phyloP scores from a whole-genome alignment of 2,888 invertebrate genomes.

The Eucera pruinosa region DNA sequence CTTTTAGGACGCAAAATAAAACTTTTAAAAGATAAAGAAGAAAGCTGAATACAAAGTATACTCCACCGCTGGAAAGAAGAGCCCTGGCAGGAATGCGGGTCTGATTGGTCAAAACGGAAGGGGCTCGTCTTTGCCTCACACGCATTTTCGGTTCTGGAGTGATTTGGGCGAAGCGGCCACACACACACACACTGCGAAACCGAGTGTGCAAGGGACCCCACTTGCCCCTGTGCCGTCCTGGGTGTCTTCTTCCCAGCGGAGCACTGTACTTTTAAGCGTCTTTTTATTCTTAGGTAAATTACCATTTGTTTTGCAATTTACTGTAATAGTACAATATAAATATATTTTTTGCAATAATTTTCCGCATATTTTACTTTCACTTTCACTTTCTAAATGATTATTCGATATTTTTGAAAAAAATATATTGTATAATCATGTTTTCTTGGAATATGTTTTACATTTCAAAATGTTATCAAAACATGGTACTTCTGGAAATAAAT shows the following conservation, averaged over 20 bases:
- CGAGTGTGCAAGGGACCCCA: no score
- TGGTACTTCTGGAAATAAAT: neutral
- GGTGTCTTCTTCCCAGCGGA: no score
- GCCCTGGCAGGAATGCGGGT: no score
- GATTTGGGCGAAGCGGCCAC: no score
- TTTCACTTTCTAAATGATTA: constrained; percentile 7
- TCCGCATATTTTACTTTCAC: constrained; percentile 26
- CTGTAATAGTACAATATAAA: constrained; percentile 49
- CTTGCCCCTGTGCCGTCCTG: no score
- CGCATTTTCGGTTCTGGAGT: no score
- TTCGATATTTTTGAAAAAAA: neutral
- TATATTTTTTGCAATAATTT: constrained; percentile 47
- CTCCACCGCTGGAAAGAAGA: no score
- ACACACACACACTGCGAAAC: no score
- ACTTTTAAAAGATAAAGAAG: constrained; percentile 67
- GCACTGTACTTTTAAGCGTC: constrained; percentile 12
- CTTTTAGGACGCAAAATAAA: constrained; percentile 83
- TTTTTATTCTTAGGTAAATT: constrained; percentile 37
- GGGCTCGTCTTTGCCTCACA: no score
- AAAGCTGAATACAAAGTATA: constrained; percentile 65
- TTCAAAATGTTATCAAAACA: neutral
- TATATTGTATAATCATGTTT: constrained; percentile 9
- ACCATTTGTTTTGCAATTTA: constrained; percentile 33
- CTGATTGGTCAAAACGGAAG: no score
- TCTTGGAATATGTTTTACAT: neutral